These are phyloP conservation scores for Ichneumoninae sp. DNA, from an alignment of 2,888 invertebrate species.

Conservation along the genomic window DNA sequence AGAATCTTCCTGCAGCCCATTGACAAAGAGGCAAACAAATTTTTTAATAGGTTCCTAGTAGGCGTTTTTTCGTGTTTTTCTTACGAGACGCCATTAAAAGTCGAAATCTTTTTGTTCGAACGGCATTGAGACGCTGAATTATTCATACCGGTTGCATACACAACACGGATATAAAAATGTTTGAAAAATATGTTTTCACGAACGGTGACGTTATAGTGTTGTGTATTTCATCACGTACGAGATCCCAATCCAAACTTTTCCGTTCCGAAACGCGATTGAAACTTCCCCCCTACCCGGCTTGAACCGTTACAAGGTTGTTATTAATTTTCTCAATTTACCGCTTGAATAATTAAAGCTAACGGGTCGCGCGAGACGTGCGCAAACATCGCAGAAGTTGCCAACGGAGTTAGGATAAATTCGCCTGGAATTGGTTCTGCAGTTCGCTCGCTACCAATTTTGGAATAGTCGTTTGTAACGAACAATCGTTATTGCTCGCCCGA, in stretches of 20 bases:
- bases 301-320: slow-evolving; percentile 8
- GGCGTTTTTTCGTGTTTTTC: slow-evolving; percentile 29
- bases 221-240: slow-evolving; percentile 26
- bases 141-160: slow-evolving; percentile 14
- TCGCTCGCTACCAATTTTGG: not conserved
- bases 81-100: slow-evolving; percentile 38
- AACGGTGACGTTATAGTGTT: slow-evolving; percentile 6
- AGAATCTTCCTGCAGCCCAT: slow-evolving; percentile 16
- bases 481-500: slow-evolving; percentile 8
- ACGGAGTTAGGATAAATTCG: slow-evolving; percentile 23
- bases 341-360: slow-evolving; percentile 47
- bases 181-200: slow-evolving; percentile 22
- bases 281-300: not conserved
- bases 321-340: slow-evolving; percentile 56
- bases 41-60: slow-evolving; percentile 21
- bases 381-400: slow-evolving; percentile 24
- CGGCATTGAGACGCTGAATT: slow-evolving; percentile 29
- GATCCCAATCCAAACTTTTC: slow-evolving; percentile 34
- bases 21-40: slow-evolving; percentile 27
- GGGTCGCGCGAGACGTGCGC: slow-evolving; percentile 22
- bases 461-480: slow-evolving; percentile 15
- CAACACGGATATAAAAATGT: slow-evolving; percentile 14
- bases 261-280: not conserved
- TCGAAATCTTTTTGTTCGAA: slow-evolving; percentile 25
- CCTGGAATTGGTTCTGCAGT: slow-evolving; percentile 11